Evolutionary conservation across 2,888 invertebrate species (phyloP), one percentile per base, ranked within the genome.

Genomic region (Allacma fusca): DNA sequence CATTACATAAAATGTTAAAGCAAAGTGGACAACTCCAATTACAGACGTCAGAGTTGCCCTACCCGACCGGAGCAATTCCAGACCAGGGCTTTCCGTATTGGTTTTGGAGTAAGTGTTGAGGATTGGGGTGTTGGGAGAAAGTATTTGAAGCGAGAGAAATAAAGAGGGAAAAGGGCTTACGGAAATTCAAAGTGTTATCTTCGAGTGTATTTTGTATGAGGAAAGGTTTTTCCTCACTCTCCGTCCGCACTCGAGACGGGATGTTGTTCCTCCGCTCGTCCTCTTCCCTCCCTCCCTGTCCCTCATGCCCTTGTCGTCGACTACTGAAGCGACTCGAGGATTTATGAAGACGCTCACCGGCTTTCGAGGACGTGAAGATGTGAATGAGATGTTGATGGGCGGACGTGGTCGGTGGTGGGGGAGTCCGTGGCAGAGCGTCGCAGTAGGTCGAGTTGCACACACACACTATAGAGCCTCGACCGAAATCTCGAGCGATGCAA

Each of bases 291-390:
- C 68, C 7, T 9, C 40, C 13, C 40, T 13, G 40, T 5, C 59
- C 59, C 59, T 59, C 59, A 59, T n/a, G 59, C 40, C 68, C 68
- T 68, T 40, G 68, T 59, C 29, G 62, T 69, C 50, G 74, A 72
- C 76, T 80, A 80, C 80, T 82, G 80, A 83, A 83, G 65, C 79
- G 79, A 71, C 70, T 75, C 78, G 73, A 77, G 76, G 83, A 82
- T 82, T 83, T 83, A 81, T 82, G 81, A 78, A 83, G 78, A 78
- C 83, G 81, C 74, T 79, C 80, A 50, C 83, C 81, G 71, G 75
- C 78, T 80, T 83, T 82, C 44, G 81, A 80, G 57, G 81, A 81
- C 65, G 82, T 83, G 81, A 80, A 82, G 80, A 83, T 79, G 76
- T 82, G 81, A 70, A 82, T 80, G 72, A 73, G 74, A 70, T 76